Evolutionary conservation across 1,140 invertebrate species (phyloP).

Genomic region (Latrodectus geometricus): DNA sequence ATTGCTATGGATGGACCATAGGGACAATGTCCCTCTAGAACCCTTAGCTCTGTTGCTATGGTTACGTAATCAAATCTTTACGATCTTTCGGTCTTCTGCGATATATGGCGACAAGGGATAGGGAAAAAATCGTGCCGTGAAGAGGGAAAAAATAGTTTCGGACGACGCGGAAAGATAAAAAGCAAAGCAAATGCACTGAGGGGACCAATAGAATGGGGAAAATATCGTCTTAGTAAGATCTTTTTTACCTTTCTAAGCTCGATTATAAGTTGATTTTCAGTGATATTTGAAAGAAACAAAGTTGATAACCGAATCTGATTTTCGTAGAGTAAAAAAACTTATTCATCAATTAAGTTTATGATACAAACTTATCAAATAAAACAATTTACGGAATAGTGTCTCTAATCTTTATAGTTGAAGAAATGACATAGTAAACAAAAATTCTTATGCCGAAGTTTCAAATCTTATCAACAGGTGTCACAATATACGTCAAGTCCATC

Average conservation of each 20-base stretch:
- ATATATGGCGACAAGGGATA: conserved; percentile 29
- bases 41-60: conserved; percentile 16
- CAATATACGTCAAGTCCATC: too few relatives aligned
- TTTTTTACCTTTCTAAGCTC: background rate
- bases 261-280: background rate
- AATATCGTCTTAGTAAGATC: background rate
- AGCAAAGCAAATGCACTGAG: conserved; percentile 18
- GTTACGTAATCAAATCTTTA: conserved; percentile 54
- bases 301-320: too few relatives aligned
- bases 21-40: conserved; percentile 21
- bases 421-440: too few relatives aligned
- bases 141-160: conserved; percentile 24
- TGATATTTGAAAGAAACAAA: background rate
- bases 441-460: too few relatives aligned
- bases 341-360: too few relatives aligned
- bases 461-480: too few relatives aligned
- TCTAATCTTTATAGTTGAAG: too few relatives aligned
- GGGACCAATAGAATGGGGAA: background rate
- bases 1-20: conserved; percentile 13
- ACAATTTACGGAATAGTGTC: too few relatives aligned
- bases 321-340: too few relatives aligned
- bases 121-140: background rate
- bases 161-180: background rate
- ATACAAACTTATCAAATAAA: too few relatives aligned
- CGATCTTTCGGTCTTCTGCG: conserved; percentile 40